Percentiles rank a stretch among this genome's conserved stretches.
These are phyloP conservation scores for Clarias pachynema DNA, from an alignment of 2,797 vertebrate species.

Conservation along the genomic window DNA sequence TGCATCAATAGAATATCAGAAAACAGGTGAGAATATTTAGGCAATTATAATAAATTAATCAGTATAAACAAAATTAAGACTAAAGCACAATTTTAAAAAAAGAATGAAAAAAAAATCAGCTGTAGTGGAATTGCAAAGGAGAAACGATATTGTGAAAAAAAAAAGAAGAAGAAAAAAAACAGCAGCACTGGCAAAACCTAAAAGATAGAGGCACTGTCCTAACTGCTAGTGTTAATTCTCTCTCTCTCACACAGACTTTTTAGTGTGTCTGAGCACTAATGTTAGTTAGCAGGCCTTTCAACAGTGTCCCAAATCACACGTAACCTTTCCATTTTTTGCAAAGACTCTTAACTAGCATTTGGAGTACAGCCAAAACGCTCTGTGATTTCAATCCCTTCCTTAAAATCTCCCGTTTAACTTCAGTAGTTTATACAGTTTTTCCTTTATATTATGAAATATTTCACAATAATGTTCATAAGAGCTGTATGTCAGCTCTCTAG, in stretches of 20 bases:
- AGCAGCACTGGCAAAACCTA: neutral
- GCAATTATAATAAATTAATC: neutral
- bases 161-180: neutral
- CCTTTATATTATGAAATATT: conserved; percentile 11
- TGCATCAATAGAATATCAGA: neutral
- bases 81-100: neutral
- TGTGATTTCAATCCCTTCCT: conserved; percentile 16
- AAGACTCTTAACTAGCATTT: neutral
- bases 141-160: neutral
- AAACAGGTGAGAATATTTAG: neutral
- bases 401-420: conserved; percentile 10
- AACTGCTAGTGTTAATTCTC: neutral
- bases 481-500: conserved; percentile 22
- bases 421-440: conserved; percentile 45
- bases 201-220: neutral
- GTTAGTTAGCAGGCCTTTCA: neutral
- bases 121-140: neutral
- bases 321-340: neutral
- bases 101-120: no score
- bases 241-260: neutral
- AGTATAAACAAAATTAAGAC: neutral
- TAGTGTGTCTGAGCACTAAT: neutral
- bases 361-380: neutral
- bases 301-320: neutral
- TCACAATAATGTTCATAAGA: conserved; percentile 9